These are phyloP conservation scores for Harlomillsia oculata DNA, from an alignment of 1,140 invertebrate species.

Conservation along the genomic window DNA sequence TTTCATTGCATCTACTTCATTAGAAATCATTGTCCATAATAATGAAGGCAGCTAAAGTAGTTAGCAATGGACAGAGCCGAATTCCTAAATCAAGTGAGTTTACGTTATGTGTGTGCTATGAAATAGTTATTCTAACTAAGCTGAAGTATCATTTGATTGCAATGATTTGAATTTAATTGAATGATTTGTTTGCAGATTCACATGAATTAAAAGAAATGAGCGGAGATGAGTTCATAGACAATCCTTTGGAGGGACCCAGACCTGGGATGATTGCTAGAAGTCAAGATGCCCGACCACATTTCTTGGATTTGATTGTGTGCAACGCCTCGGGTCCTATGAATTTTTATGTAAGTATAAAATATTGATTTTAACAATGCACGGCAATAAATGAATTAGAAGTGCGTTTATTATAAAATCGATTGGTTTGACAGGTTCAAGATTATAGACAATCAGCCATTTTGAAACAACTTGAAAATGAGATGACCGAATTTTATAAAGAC, in stretches of 20 bases:
- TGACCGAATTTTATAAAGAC: slow-evolving; percentile 19
- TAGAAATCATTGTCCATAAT: no score
- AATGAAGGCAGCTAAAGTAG: no score
- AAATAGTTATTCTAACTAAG: no score
- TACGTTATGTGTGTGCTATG: no score
- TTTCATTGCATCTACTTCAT: no score
- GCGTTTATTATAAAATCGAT: background rate
- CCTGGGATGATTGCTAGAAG: slow-evolving; percentile 5
- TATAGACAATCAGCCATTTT: slow-evolving; percentile 18
- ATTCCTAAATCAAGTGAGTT: no score
- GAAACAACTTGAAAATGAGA: slow-evolving; percentile 7
- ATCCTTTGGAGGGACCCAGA: background rate
- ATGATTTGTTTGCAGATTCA: no score
- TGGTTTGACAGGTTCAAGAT: slow-evolving; percentile 5
- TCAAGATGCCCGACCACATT: background rate
- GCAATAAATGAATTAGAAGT: background rate
- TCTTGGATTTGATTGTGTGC: slow-evolving; percentile 19
- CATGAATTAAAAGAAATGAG: no score
- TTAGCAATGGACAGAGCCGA: no score
- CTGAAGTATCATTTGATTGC: no score
- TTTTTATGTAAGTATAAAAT: slow-evolving; percentile 11
- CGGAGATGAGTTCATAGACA: no score
- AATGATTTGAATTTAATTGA: no score
- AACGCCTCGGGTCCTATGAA: slow-evolving; percentile 19
- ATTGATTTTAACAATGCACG: background rate